These are phyloP conservation scores for Hoplodrina ambigua DNA, from an alignment of 2,888 invertebrate genomes.

Conservation along the genomic window DNA sequence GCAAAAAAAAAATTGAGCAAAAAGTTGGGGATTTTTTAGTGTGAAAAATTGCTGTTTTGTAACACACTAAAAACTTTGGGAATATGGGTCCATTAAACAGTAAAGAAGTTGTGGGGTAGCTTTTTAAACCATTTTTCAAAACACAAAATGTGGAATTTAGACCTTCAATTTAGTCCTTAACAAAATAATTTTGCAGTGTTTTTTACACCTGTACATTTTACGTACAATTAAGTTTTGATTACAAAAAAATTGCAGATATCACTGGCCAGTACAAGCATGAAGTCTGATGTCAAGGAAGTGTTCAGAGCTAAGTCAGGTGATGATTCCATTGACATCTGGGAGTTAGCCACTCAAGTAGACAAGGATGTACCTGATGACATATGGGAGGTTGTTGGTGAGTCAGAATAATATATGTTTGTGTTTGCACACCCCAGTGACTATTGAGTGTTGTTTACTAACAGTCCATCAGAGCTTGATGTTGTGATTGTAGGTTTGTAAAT, in stretches of 20 bases:
- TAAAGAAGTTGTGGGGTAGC: no score
- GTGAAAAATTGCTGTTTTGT: no score
- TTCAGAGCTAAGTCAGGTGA: constrained; percentile 66
- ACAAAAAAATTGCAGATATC: constrained; percentile 73
- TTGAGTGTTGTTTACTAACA: not conserved
- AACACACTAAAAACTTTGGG: no score
- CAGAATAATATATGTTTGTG: not conserved
- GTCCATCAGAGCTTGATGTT: constrained; percentile 1
- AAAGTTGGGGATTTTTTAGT: no score
- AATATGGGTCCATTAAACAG: no score
- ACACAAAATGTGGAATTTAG: no score
- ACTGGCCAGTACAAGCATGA: constrained; percentile 68
- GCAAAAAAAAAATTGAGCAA: no score
- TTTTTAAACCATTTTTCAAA: no score
- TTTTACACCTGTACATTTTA: no score
- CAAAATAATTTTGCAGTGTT: no score
- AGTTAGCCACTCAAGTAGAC: constrained; percentile 81
- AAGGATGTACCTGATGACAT: constrained; percentile 85
- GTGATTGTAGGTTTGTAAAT: not conserved
- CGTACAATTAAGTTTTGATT: not conserved
- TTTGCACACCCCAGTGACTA: not conserved
- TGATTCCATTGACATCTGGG: constrained; percentile 82
- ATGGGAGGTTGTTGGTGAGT: constrained; percentile 85
- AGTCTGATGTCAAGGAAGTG: constrained; percentile 73
- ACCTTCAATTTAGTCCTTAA: no score